A percentile compares a stretch with the other conserved stretches of the same genome.
Evolutionary conservation across 2,797 vertebrate genomes (phyloP).

Genomic region (Pangasius macronema): DNA sequence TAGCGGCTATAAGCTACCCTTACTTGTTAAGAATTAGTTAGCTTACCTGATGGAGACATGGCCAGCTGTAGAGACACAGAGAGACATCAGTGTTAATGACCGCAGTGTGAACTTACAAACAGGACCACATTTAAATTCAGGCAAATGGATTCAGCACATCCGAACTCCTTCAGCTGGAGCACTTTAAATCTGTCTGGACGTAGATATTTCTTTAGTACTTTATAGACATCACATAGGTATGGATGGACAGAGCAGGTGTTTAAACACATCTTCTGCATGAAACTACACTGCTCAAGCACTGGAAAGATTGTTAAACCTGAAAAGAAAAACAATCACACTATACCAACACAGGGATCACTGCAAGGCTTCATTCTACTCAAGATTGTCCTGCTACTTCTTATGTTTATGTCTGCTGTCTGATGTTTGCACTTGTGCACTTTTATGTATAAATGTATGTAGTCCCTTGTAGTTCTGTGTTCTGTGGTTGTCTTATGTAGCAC

Average conservation of each 20-base stretch:
- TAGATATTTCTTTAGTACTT: not conserved
- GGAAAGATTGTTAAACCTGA: too few relatives aligned
- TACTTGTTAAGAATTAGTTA: not conserved
- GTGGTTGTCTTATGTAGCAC: too few relatives aligned
- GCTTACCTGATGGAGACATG: slow-evolving; percentile 62
- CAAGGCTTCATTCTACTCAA: too few relatives aligned
- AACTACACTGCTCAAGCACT: not conserved
- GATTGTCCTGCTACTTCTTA: too few relatives aligned
- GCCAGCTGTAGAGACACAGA: slow-evolving; percentile 56
- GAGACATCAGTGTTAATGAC: slow-evolving; percentile 26
- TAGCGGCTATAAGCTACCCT: not conserved
- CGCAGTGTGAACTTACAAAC: slow-evolving; percentile 26
- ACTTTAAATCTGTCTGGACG: not conserved
- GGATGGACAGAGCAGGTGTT: not conserved
- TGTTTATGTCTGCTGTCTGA: too few relatives aligned
- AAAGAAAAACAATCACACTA: too few relatives aligned
- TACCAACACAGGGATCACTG: not conserved
- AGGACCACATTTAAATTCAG: not conserved
- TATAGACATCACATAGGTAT: not conserved
- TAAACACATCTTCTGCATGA: not conserved
- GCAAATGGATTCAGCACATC: not conserved
- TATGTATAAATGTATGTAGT: too few relatives aligned
- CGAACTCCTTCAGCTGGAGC: not conserved
- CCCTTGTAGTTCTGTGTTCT: too few relatives aligned
- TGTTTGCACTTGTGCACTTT: too few relatives aligned